Evolutionary conservation across 2,888 invertebrate species (phyloP).

Genomic region (Parascotia fuliginaria): DNA sequence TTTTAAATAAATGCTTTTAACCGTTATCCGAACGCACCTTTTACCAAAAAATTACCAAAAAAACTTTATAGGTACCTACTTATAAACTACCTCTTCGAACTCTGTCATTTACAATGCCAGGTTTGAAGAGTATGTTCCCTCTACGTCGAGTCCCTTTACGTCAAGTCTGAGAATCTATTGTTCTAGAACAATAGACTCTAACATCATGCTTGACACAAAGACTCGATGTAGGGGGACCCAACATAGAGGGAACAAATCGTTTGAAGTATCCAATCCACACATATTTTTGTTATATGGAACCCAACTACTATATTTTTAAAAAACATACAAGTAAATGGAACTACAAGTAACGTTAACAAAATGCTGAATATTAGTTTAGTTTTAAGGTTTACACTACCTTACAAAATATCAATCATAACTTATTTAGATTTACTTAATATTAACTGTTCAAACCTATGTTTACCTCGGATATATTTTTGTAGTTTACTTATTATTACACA

Average conservation of each 20-base stretch:
- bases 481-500: too few relatives aligned
- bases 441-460: conserved; percentile 26
- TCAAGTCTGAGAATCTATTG: too few relatives aligned
- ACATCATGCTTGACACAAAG: too few relatives aligned
- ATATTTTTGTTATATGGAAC: too few relatives aligned
- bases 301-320: too few relatives aligned
- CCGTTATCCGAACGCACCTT: conserved; percentile 49
- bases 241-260: too few relatives aligned
- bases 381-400: conserved; percentile 47
- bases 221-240: too few relatives aligned
- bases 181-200: too few relatives aligned
- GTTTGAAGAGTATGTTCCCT: too few relatives aligned
- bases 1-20: conserved; percentile 64
- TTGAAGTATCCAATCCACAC: too few relatives aligned
- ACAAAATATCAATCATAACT: conserved; percentile 52
- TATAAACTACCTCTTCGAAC: conserved; percentile 12
- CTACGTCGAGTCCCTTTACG: too few relatives aligned
- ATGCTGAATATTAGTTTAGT: conserved; percentile 37
- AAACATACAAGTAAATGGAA: conserved; percentile 21
- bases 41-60: conserved; percentile 32
- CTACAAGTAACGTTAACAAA: conserved; percentile 40
- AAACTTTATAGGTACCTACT: conserved; percentile 24
- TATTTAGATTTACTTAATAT: conserved; percentile 33
- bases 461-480: background rate
- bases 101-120: conserved; percentile 1